Conservation (phyloP, 2,113 vertebrate genomes). For the Labeo rohita region DNA sequence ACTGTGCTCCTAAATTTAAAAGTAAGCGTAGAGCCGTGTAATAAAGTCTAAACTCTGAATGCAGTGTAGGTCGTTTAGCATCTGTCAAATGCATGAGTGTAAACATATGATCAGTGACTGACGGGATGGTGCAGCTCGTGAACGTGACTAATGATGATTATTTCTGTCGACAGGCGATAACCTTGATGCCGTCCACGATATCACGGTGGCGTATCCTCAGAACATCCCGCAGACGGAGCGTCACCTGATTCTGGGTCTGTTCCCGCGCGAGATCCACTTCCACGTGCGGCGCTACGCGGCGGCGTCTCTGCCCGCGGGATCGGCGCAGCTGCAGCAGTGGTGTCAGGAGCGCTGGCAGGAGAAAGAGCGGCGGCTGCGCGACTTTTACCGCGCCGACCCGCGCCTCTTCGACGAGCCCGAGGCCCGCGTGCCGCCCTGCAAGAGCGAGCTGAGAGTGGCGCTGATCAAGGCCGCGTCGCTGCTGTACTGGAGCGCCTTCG, state of each 20-base stretch:
- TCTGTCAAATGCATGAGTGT: no score
- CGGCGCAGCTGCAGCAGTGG: slow-evolving; percentile 87
- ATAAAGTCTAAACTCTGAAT: no score
- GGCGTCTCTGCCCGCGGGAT: slow-evolving; percentile 76
- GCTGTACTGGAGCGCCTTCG: slow-evolving; percentile 89
- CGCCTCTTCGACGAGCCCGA: slow-evolving; percentile 78
- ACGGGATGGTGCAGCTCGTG: no score
- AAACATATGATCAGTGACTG: no score
- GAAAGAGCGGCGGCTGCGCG: slow-evolving; percentile 86
- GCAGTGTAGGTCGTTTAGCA: no score
- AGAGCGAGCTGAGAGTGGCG: slow-evolving; percentile 87
- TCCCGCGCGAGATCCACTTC: slow-evolving; percentile 96
- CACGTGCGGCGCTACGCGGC: slow-evolving; percentile 85
- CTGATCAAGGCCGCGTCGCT: slow-evolving; percentile 85
- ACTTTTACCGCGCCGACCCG: slow-evolving; percentile 82
- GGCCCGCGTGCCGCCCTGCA: slow-evolving; percentile 84
- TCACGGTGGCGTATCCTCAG: slow-evolving; percentile 95
- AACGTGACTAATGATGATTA: no score
- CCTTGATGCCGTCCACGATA: slow-evolving; percentile 93
- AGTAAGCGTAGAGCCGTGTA: no score
- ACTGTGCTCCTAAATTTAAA: no score
- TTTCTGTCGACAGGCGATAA: slow-evolving; percentile 79
- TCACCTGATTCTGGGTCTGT: slow-evolving; percentile 87
- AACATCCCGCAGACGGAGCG: slow-evolving; percentile 95
- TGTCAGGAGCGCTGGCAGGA: slow-evolving; percentile 91